Conservation (phyloP, 2,797 vertebrate species). For the Megalops cyprinoides region DNA sequence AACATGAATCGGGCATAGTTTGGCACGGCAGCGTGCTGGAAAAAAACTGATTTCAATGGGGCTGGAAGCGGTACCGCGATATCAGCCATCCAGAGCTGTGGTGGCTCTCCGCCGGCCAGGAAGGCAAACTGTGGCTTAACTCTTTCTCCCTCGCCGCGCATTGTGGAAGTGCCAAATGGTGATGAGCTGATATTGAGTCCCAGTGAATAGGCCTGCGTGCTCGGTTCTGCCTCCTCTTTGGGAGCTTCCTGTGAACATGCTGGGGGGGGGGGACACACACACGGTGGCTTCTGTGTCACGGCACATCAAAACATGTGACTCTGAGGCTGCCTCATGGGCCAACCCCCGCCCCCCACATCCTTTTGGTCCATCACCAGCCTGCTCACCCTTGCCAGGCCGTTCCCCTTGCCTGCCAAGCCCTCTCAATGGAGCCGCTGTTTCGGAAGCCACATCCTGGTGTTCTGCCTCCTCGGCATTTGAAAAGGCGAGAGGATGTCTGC, state of each 20-base stretch:
- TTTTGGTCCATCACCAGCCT: slow-evolving; percentile 7
- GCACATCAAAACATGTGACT: not conserved
- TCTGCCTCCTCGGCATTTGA: not conserved
- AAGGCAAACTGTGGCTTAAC: slow-evolving; percentile 14
- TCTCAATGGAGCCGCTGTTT: slow-evolving; percentile 17
- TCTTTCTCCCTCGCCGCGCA: not conserved
- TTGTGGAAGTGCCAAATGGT: slow-evolving; percentile 6
- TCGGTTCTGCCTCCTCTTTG: not conserved
- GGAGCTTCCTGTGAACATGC: not conserved
- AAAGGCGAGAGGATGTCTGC: not conserved
- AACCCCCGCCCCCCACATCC: not conserved
- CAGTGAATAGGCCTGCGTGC: not conserved
- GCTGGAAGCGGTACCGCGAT: not conserved
- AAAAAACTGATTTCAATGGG: not conserved
- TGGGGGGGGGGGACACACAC: not conserved
- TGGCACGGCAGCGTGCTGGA: not conserved
- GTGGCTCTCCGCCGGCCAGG: not conserved
- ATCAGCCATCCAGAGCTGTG: slow-evolving; percentile 19
- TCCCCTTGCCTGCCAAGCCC: not conserved
- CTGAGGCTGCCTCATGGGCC: not conserved
- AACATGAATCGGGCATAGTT: not conserved
- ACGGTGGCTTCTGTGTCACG: not conserved
- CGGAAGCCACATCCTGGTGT: not conserved
- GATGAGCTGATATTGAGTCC: slow-evolving; percentile 8
- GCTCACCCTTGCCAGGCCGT: not conserved